These are phyloP conservation scores for Paguma larvata DNA, from an alignment of 2,797 vertebrate species.

Conservation along the genomic window DNA sequence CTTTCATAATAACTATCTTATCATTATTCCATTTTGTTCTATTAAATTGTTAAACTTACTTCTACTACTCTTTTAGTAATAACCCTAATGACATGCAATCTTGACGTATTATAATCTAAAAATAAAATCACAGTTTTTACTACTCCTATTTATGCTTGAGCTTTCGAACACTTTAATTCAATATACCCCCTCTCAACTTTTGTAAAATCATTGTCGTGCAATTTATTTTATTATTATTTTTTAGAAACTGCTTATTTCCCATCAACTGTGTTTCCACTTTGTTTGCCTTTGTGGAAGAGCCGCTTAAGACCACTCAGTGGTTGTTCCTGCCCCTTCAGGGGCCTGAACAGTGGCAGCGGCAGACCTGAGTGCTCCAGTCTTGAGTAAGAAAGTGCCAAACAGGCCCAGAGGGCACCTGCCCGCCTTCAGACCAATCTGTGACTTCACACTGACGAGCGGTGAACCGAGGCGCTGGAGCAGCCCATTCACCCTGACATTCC, in stretches of 20 bases:
- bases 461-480: neutral
- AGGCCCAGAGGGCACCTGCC: neutral
- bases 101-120: neutral
- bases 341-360: neutral
- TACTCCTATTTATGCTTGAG: neutral
- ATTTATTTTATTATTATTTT: neutral
- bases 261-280: neutral
- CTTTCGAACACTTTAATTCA: neutral
- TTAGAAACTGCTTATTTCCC: neutral
- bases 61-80: neutral
- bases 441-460: neutral
- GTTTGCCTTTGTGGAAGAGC: neutral
- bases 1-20: neutral
- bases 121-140: neutral
- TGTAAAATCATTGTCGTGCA: neutral
- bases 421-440: neutral
- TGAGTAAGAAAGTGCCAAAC: neutral
- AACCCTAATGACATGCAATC: neutral
- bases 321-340: neutral
- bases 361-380: neutral
- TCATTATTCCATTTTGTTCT: neutral
- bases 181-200: neutral
- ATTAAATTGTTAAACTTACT: neutral
- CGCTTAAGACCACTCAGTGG: neutral
- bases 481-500: neutral